Evolutionary conservation across 2,113 vertebrate genomes (phyloP).

Genomic region (Ammodytes dubius): DNA sequence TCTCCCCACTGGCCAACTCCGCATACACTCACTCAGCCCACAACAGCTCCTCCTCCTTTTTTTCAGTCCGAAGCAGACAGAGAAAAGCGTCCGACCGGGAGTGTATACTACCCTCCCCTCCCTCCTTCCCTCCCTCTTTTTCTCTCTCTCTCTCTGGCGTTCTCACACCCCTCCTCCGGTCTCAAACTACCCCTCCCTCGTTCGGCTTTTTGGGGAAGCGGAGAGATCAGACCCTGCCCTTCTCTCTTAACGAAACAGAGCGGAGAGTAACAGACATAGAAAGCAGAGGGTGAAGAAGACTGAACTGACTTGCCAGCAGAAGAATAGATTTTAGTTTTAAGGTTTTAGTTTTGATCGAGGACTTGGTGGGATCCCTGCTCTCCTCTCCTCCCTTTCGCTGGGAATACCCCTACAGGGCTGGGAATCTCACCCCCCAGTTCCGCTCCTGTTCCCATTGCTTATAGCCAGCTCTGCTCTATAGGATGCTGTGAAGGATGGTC

Average conservation of each 20-base stretch:
- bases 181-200: constrained; percentile 65
- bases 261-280: constrained; percentile 42
- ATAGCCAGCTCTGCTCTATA: constrained; percentile 81
- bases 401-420: constrained; percentile 79
- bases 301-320: constrained; percentile 75
- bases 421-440: constrained; percentile 68
- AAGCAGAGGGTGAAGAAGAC: constrained; percentile 35
- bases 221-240: constrained; percentile 74
- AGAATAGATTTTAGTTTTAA: constrained; percentile 57
- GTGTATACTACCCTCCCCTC: constrained; percentile 55
- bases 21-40: constrained; percentile 44
- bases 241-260: constrained; percentile 74
- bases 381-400: constrained; percentile 26
- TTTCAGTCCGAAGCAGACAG: constrained; percentile 61
- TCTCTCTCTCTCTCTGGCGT: constrained; percentile 51
- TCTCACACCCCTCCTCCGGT: constrained; percentile 72
- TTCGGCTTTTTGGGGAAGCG: constrained; percentile 78
- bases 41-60: constrained; percentile 67
- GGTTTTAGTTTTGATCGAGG: constrained; percentile 70
- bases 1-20: constrained; percentile 53
- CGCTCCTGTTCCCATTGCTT: constrained; percentile 52
- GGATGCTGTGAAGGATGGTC: constrained; percentile 94
- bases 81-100: constrained; percentile 48
- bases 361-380: constrained; percentile 58
- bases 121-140: constrained; percentile 45